Percentiles rank a stretch among this genome's conserved stretches.
Evolutionary conservation across 2,113 vertebrate species (phyloP).

Genomic region (Rhynchomys soricoides): DNA sequence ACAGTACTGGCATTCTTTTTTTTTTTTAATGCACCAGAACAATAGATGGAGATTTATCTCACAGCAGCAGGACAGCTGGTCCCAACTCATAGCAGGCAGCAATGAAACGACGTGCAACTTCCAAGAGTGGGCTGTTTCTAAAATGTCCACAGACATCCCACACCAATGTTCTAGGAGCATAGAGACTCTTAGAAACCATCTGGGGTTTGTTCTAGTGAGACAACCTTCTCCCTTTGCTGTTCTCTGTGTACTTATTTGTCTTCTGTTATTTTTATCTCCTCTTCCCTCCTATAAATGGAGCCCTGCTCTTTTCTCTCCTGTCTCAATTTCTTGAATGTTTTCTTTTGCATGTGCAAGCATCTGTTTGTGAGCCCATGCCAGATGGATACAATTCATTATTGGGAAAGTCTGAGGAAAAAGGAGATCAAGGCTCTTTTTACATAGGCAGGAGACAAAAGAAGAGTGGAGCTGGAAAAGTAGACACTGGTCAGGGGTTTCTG

Average conservation of each 20-base stretch:
- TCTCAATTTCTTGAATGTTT: constrained; percentile 7
- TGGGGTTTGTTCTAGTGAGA: background rate
- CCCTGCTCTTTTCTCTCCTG: background rate
- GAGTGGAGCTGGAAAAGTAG: background rate
- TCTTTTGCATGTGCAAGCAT: constrained; percentile 23
- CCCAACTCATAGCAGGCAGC: background rate
- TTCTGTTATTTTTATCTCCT: background rate
- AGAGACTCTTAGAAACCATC: background rate
- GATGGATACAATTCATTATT: constrained; percentile 53
- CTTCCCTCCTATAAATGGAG: background rate
- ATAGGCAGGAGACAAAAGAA: background rate
- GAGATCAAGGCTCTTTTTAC: background rate
- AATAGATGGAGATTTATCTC: background rate
- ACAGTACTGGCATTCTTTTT: background rate
- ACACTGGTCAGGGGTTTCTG: background rate
- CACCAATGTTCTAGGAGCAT: background rate
- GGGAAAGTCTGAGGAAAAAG: constrained; percentile 47
- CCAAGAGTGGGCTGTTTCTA: background rate
- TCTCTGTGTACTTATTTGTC: background rate
- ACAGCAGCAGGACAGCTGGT: background rate
- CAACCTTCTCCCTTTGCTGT: background rate
- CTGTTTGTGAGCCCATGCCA: constrained; percentile 51
- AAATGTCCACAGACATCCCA: background rate
- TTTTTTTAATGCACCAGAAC: background rate
- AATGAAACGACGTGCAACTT: background rate